Evolutionary conservation across 2,113 vertebrate species (phyloP), one percentile per base, ranked within the genome.

Genomic region (Rousettus leschenaultii): DNA sequence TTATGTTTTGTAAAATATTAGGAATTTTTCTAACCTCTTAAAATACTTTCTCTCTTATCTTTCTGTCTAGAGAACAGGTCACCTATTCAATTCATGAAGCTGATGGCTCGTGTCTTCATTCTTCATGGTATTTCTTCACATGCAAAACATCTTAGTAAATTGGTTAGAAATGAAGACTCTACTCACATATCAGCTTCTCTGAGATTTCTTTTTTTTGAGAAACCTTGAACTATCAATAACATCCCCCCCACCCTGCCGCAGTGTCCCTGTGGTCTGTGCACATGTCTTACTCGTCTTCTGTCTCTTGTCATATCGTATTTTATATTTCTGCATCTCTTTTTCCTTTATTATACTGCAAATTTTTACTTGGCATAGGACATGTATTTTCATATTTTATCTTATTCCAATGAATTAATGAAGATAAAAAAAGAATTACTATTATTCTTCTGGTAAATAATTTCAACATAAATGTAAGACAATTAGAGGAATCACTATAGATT

Each of bases 391-490:
- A 6, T 38, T 51, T 70, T 70, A 45, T 55, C 0, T 8, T 33
- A 10, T 84, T 59, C 7, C 48, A 86, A 26, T 61, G 30, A 92
- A 77, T 74, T 7, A 75, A 63, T 85, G 10, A 77, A 63, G 3
- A 55, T 45, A 40, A 70, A 65, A 4, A 24, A 38, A 3, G 15
- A 28, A 74, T 14, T 40, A 11, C 16, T 45, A 43, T 48, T 95
- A 38, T 65, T 89, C 71, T 88, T 89, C 77, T 88, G 18, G 14
- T 61, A 70, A 89, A 71, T 35, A 73, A 71, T 55, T 51, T 83
- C 4, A 79, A 8, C 30, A 53, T 45, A 86, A 85, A 82, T 28
- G 77, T 77, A 83, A 90, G 22, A 33, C 15, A 77, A 30, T 0
- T 4, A 57, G 16, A n/a, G 4, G 33, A 79, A 85, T 90, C 28